These are phyloP conservation scores for Notolabrus celidotus DNA, from an alignment of 2,797 vertebrate genomes.

Conservation along the genomic window DNA sequence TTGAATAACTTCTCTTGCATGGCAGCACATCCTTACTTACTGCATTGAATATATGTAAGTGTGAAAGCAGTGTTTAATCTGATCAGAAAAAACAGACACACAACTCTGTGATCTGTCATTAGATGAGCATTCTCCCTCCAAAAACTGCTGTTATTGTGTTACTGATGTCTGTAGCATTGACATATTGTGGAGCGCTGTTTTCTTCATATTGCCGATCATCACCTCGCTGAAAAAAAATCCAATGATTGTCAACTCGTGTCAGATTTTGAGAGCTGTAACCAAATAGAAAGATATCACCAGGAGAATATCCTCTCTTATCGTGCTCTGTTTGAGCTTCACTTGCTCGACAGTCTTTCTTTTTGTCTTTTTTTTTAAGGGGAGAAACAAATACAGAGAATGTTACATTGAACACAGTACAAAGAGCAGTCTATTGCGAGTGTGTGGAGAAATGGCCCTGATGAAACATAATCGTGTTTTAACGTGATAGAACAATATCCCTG, in stretches of 20 bases:
- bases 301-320: conserved; percentile 49
- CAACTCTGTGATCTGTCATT: conserved; percentile 17
- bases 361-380: not conserved
- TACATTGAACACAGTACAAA: conserved; percentile 43
- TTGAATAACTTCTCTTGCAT: conserved; percentile 1
- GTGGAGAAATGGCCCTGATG: conserved; percentile 71
- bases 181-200: conserved; percentile 43
- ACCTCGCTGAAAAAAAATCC: conserved; percentile 55
- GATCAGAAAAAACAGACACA: not conserved
- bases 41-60: conserved; percentile 16
- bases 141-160: conserved; percentile 47
- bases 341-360: conserved; percentile 48
- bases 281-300: conserved; percentile 56
- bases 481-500: conserved; percentile 82
- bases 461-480: conserved; percentile 85
- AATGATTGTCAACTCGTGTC: conserved; percentile 64
- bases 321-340: conserved; percentile 50
- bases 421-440: conserved; percentile 64
- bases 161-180: conserved; percentile 26
- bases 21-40: not conserved
- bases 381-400: conserved; percentile 53
- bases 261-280: conserved; percentile 54
- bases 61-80: conserved; percentile 14
- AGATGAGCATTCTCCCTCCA: conserved; percentile 9
- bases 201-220: conserved; percentile 64